Base-by-base conservation (phyloP, 2,888 invertebrate genomes). In the Andrena haemorrhoa region DNA sequence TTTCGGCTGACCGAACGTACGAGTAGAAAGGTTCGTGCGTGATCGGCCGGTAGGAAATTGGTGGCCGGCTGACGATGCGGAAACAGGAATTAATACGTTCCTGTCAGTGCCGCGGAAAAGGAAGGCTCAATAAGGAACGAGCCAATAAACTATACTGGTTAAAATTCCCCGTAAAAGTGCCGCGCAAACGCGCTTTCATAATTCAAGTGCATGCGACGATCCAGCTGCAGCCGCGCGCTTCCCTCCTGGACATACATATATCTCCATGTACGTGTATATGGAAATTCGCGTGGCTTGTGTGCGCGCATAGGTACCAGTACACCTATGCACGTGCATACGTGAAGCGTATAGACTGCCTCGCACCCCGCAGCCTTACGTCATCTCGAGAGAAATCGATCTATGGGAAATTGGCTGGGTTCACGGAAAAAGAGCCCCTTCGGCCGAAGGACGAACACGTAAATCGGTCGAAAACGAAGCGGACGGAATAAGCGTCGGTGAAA, bases 121-220 rank as follows among this genome's bases (percentile, higher is more conserved):
- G 53, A 73, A 66, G 68, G 76, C 78, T 63, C 89, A 58, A 83
- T 86, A 87, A 89, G 84, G 84, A 76, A 79, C 81, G 87, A 47
- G 86, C 80, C 88, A 75, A 88, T 88, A 88, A 88, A 88, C 86
- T 77, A 89, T 70, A 77, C 82, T 58, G 80, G 80, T 80, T 84
- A 77, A 87, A 89, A 84, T 83, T 75, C 75, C 74, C 81, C 88
- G 85, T 89, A 89, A 88, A 88, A 83, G 85, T 88, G 88, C 61
- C 76, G 77, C 56, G 88, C 89, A 89, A 89, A 82, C 82, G 82
- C 63, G 85, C 76, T 73, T 83, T 86, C 88, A 86, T 88, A 89
- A 88, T 86, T 88, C 85, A 88, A 79, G 64, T 70, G 71, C 73
- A 78, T 56, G 51, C 79, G 83, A 53, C 77, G 73, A 76, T 68